These are phyloP conservation scores for Lasiommata megera DNA, from an alignment of 2,888 invertebrate genomes.

Conservation along the genomic window DNA sequence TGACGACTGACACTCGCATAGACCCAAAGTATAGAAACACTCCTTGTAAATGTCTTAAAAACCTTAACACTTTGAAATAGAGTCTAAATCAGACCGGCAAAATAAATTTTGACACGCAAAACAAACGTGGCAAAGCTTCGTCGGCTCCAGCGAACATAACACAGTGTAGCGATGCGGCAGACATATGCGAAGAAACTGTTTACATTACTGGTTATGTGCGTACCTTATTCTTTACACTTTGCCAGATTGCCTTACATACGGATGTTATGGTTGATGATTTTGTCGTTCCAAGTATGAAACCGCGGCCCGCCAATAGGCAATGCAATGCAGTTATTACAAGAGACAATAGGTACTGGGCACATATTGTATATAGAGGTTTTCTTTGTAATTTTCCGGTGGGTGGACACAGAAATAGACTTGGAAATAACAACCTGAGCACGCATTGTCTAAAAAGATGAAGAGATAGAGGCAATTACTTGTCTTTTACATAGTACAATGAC, in stretches of 20 bases:
- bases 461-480: slow-evolving; percentile 30
- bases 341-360: slow-evolving; percentile 38
- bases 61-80: slow-evolving; percentile 12
- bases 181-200: slow-evolving; percentile 25
- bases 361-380: slow-evolving; percentile 47
- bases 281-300: slow-evolving; percentile 51
- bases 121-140: slow-evolving; percentile 23
- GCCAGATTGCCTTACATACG: slow-evolving; percentile 38
- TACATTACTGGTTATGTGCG: slow-evolving; percentile 27
- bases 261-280: slow-evolving; percentile 51
- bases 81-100: slow-evolving; percentile 5
- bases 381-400: slow-evolving; percentile 72
- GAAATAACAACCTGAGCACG: slow-evolving; percentile 54
- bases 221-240: slow-evolving; percentile 29
- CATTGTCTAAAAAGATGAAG: slow-evolving; percentile 39
- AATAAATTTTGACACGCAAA: slow-evolving; percentile 17
- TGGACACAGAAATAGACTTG: slow-evolving; percentile 64
- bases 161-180: slow-evolving; percentile 35
- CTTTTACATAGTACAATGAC: slow-evolving; percentile 28
- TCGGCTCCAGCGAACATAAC: slow-evolving; percentile 31
- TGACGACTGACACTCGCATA: slow-evolving; percentile 65
- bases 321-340: slow-evolving; percentile 33
- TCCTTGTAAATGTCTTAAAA: slow-evolving; percentile 14
- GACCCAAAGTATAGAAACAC: slow-evolving; percentile 36
- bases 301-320: slow-evolving; percentile 38